A percentile compares a stretch with the other conserved stretches of the same genome.
phyloP scores from a whole-genome alignment of 2,797 vertebrate genomes.

The Sorex maritimensis region DNA sequence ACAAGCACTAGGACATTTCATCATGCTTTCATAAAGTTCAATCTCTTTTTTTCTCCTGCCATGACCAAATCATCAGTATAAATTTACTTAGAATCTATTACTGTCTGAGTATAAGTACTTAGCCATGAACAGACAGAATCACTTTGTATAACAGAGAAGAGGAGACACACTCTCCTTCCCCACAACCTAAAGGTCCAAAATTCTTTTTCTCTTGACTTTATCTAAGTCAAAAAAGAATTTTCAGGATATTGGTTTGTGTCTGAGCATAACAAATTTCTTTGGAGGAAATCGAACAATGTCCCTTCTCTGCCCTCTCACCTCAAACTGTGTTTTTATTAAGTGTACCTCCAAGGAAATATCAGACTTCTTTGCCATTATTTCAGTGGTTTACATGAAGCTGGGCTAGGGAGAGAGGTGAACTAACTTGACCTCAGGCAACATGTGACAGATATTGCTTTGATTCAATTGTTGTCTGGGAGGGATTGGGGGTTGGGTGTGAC shows the following conservation, averaged over 20 bases:
- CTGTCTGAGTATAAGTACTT: background rate
- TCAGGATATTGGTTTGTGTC: background rate
- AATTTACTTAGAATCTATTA: background rate
- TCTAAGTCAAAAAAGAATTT: conserved; percentile 3
- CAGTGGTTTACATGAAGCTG: conserved; percentile 66
- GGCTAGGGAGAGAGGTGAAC: conserved; percentile 74
- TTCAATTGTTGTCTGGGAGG: conserved; percentile 84
- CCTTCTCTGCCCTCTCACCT: conserved; percentile 36
- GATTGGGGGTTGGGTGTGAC: conserved; percentile 77
- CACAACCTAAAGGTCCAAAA: background rate
- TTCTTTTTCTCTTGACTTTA: conserved; percentile 55
- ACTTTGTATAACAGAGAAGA: background rate
- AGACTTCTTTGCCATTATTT: conserved; percentile 50
- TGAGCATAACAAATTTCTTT: conserved; percentile 16
- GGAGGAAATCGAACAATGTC: background rate
- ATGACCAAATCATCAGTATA: background rate
- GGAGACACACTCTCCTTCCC: background rate
- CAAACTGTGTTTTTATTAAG: conserved; percentile 61
- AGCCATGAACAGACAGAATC: background rate
- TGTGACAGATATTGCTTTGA: conserved; percentile 73
- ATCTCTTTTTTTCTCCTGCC: background rate
- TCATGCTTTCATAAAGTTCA: background rate
- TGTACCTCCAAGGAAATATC: conserved; percentile 34
- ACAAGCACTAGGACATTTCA: background rate
- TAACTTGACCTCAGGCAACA: conserved; percentile 78